Evolutionary conservation across 2,797 vertebrate species (phyloP).

Genomic region (Rhinella marina): DNA sequence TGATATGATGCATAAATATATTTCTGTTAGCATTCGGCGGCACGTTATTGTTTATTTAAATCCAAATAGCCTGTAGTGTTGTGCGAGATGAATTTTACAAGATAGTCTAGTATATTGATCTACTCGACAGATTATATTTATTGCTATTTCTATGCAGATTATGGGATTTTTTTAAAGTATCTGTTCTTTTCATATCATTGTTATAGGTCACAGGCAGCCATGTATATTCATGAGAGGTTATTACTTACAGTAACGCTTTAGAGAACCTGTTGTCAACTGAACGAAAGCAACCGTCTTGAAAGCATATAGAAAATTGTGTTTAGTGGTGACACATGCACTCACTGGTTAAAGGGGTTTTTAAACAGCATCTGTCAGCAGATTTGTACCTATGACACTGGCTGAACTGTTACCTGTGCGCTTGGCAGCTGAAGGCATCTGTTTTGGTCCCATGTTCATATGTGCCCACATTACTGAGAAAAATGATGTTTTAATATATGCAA

Average conservation of each 20-base stretch:
- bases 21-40: slow-evolving; percentile 33
- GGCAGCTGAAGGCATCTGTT: too few species aligned
- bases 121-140: slow-evolving; percentile 3
- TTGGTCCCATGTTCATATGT: too few species aligned
- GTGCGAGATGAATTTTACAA: slow-evolving; percentile 23
- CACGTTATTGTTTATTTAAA: slow-evolving; percentile 40
- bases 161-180: background rate
- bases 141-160: slow-evolving; percentile 24
- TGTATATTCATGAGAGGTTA: slow-evolving; percentile 13
- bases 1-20: slow-evolving; percentile 50
- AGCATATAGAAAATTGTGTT: too few species aligned
- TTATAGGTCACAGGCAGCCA: slow-evolving; percentile 8
- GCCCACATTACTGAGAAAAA: too few species aligned
- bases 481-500: too few species aligned
- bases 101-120: slow-evolving; percentile 25
- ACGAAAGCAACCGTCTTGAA: background rate
- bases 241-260: background rate
- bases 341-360: too few species aligned
- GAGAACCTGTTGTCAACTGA: background rate
- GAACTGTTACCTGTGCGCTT: too few species aligned
- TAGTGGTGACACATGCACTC: background rate
- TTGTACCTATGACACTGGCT: too few species aligned
- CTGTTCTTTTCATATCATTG: background rate
- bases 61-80: slow-evolving; percentile 17
- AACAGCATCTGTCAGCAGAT: too few species aligned